These are phyloP conservation scores for Ophion ventricosus DNA, from an alignment of 2,888 invertebrate species.

Conservation along the genomic window DNA sequence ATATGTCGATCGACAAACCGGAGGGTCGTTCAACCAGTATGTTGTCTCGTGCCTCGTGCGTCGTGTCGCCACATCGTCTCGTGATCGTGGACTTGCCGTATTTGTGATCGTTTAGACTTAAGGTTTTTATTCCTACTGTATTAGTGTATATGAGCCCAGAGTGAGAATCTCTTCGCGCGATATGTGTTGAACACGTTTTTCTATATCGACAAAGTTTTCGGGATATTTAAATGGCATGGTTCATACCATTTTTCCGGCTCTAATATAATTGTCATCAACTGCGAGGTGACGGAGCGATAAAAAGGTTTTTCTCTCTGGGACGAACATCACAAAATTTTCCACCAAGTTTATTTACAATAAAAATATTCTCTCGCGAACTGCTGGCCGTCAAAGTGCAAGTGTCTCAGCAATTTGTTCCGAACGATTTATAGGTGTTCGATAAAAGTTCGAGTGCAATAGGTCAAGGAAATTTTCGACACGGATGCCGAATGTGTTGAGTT, in stretches of 20 bases:
- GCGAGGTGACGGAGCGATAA: neutral
- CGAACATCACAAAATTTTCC: neutral
- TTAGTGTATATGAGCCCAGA: neutral
- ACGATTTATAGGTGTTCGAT: neutral
- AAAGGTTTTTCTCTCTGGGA: neutral
- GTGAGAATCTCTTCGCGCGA: neutral
- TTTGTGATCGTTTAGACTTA: conserved; percentile 78
- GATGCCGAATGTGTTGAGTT: neutral
- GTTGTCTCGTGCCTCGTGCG: conserved; percentile 80
- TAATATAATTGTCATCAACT: neutral
- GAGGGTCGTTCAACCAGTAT: conserved; percentile 81
- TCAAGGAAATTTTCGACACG: neutral
- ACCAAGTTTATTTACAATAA: neutral
- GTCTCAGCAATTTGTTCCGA: neutral
- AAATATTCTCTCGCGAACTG: neutral
- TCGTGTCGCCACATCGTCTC: conserved; percentile 76
- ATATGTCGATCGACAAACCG: conserved; percentile 70
- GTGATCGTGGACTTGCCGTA: conserved; percentile 79
- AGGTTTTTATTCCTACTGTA: conserved; percentile 59
- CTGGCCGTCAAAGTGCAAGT: neutral
- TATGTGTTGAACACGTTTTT: conserved; percentile 9
- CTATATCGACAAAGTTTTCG: neutral
- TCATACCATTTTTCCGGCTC: neutral
- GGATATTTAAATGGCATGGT: neutral
- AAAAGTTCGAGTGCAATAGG: conserved; percentile 27